Conservation (phyloP, 2,888 invertebrate species). For the Dynastes maya region DNA sequence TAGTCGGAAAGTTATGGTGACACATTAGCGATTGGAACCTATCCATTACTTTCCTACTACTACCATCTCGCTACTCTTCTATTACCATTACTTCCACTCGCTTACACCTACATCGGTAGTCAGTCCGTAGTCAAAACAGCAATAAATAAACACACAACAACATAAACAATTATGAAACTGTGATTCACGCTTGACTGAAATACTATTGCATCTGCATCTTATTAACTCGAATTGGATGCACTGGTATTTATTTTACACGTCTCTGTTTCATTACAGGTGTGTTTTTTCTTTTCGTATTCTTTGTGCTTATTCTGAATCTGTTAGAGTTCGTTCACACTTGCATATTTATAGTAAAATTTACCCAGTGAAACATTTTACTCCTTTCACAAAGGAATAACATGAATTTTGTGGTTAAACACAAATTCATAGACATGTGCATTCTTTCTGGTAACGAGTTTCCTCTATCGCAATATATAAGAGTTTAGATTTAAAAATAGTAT, state of each 20-base stretch:
- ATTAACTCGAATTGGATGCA: conserved; percentile 31
- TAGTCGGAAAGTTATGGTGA: conserved; percentile 36
- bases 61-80: not conserved
- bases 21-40: conserved; percentile 16
- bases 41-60: conserved; percentile 36
- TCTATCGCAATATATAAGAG: too few relatives aligned
- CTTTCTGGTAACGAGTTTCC: too few relatives aligned
- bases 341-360: not conserved
- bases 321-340: conserved; percentile 31
- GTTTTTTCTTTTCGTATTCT: conserved; percentile 11
- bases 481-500: too few relatives aligned
- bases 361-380: too few relatives aligned
- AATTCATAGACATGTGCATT: too few relatives aligned
- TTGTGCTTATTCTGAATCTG: not conserved
- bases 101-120: conserved; percentile 38
- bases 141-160: conserved; percentile 49
- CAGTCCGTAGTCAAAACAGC: conserved; percentile 46
- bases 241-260: conserved; percentile 34
- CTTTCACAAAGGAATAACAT: too few relatives aligned
- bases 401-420: too few relatives aligned
- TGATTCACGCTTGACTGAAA: conserved; percentile 44
- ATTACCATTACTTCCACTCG: conserved; percentile 17
- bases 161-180: conserved; percentile 44
- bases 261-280: conserved; percentile 19
- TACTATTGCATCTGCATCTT: conserved; percentile 44